Base-by-base conservation (phyloP, 2,888 invertebrate genomes). In the Catocala sponsa region DNA sequence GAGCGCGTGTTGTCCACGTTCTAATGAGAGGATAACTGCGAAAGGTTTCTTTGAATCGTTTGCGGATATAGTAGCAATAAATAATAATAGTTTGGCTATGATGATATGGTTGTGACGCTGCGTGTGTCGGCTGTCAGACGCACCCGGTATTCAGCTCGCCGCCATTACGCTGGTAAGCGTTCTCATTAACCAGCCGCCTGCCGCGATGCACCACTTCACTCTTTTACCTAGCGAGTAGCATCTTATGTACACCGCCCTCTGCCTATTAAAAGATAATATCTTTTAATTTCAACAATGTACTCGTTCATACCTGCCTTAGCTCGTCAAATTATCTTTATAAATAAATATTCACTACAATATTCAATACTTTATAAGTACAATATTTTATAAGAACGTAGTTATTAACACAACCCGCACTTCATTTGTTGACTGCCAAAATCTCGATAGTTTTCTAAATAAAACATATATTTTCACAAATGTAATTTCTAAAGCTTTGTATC, bases 151-250 rank as follows among this genome's bases (percentile, higher is more conserved):
- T 90, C 90, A 88, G 78, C 73, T 71, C 80, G 66, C 82, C 76
- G 86, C 87, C 75, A 90, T 91, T 90, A 89, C 81, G 78, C 79
- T 64, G 76, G 80, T 88, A 89, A 91, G 86, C 87, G 88, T 82
- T 89, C 87, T 88, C 85, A 89, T 90, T 91, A 88, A 77, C 83
- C 76, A 78, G 73, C 85, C 80, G 82, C 78, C 79, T 80, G 80
- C 77, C 76, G 65, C 72, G 81, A 82, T 86, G 81, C 82, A 65
- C 81, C 65, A 51, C 62, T 49, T 41, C 56, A 47, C 46, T 35
- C 35, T 35, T 51, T 64, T 44, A 41, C 61, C 51, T 69, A 65
- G 56, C 55, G 47, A 52, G 33, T 72, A 75, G 74, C 73, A 62
- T 75, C 68, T 79, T 77, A 80, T 82, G 63, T 68, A 65, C 47